phyloP scores from a whole-genome alignment of 2,797 vertebrate species.

The Rhinatrema bivittatum region DNA sequence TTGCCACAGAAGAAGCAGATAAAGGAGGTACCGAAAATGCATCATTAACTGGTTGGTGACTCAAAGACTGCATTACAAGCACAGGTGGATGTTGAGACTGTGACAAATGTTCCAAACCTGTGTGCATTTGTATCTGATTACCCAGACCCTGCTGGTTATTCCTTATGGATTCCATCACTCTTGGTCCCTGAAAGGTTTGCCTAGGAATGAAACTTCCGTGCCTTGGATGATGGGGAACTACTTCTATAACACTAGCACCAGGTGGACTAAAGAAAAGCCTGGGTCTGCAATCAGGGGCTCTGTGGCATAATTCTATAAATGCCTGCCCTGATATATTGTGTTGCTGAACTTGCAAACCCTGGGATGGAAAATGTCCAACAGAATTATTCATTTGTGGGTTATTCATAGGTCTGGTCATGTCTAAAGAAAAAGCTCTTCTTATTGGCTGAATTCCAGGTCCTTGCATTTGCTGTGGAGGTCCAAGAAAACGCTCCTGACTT shows the following conservation, averaged over 20 bases:
- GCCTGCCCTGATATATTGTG: conserved; percentile 94
- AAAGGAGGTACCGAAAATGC: conserved; percentile 59
- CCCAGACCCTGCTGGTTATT: conserved; percentile 46
- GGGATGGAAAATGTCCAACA: conserved; percentile 72
- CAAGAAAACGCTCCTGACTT: conserved; percentile 75
- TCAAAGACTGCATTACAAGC: conserved; percentile 70
- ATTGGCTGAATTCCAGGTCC: conserved; percentile 73
- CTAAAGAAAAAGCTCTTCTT: conserved; percentile 78
- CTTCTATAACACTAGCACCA: conserved; percentile 58
- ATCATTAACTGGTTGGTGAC: conserved; percentile 68
- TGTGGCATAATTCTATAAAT: conserved; percentile 89
- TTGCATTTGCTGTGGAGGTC: conserved; percentile 76
- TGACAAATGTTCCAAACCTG: conserved; percentile 74
- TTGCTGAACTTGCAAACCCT: conserved; percentile 79
- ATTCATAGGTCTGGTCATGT: conserved; percentile 71
- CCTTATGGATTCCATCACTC: conserved; percentile 62
- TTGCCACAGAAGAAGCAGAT: conserved; percentile 46
- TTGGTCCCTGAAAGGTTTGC: conserved; percentile 68
- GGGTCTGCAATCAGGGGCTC: conserved; percentile 75
- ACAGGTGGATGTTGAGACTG: conserved; percentile 60
- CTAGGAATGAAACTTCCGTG: conserved; percentile 60
- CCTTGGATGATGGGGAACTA: conserved; percentile 53
- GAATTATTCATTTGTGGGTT: conserved; percentile 45
- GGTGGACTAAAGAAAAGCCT: conserved; percentile 65
- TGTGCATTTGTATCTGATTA: conserved; percentile 58